These are phyloP conservation scores for Meriones unguiculatus DNA, from an alignment of 2,113 vertebrate genomes.

Conservation along the genomic window DNA sequence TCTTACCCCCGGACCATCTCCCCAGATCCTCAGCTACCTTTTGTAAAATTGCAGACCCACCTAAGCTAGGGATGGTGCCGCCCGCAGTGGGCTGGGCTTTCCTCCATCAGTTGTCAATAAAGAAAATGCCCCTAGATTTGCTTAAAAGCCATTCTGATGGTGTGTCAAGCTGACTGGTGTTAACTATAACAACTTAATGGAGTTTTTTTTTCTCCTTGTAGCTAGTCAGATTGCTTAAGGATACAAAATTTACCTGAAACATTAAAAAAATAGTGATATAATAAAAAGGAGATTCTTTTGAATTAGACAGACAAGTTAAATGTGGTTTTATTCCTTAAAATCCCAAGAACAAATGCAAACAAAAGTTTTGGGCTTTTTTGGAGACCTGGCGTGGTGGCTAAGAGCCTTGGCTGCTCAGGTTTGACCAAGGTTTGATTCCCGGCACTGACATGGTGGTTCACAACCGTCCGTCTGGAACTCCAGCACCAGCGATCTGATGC, in stretches of 20 bases:
- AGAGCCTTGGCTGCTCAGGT: background rate
- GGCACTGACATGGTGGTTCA: background rate
- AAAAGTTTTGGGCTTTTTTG: background rate
- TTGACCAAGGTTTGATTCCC: background rate
- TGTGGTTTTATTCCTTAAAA: background rate
- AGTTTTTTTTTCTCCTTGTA: background rate
- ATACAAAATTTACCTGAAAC: conserved; percentile 10
- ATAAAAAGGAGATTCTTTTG: background rate
- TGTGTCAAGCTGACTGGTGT: background rate
- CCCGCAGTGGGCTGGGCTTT: background rate
- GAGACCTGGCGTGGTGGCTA: background rate
- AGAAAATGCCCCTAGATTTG: background rate
- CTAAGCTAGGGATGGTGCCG: background rate
- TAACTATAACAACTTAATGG: background rate
- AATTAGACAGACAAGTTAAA: background rate
- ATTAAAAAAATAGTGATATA: background rate
- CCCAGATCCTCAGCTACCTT: background rate
- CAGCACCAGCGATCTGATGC: background rate
- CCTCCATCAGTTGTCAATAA: background rate
- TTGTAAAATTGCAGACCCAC: background rate
- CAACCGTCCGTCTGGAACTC: background rate
- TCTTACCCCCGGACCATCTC: background rate
- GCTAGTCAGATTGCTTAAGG: background rate
- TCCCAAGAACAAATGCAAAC: background rate
- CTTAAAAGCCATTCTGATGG: background rate